Evolutionary conservation across 2,888 invertebrate species (phyloP), one percentile per base, ranked within the genome.

Genomic region (Zaprionus bogoriensis): DNA sequence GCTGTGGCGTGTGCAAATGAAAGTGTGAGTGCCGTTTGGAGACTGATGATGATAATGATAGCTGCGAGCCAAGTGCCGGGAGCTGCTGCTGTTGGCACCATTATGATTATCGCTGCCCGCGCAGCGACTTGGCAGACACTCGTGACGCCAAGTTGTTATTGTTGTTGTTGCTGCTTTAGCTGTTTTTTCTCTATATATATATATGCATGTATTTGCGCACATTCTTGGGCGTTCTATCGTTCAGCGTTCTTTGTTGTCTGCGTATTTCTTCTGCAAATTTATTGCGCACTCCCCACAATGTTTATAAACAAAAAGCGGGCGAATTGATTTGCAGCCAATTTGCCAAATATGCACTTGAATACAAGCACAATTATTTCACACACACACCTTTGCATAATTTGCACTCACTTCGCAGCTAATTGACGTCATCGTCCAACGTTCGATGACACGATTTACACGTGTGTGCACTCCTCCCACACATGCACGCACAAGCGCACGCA

Each of bases 161-260:
- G 58, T 39, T 60, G 38, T 63, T 68, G 14, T 46, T 54, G 30
- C 14, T 38, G 19, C 39, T 54, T 7, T 50, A 27, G 36, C 46
- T 45, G 28, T 53, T 67, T 48, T 27, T 41, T 41, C n/a, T 36
- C 9, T 59, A 54, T 47, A 30, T 45, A 44, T 44, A 47, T 28
- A 38, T 38, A 39, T 44, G 38, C 41, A 60, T 9, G 42, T 58
- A 64, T 68, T 60, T 46, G 66, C 38, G 41, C 60, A 66, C 36
- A 70, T 62, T 62, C 54, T 48, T 67, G 39, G 28, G 51, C 67
- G 60, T 64, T 63, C 46, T 58, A 23, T 36, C 25, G 25, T 63
- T 68, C 63, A 23, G 23, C 25, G 25, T 63, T 68, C 63, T 64
- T 73, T 73, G 65, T 68, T 68, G 69, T 77, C 69, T 68, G 52